phyloP scores from a whole-genome alignment of 2,113 vertebrate species.

The Peucedramus taeniatus region DNA sequence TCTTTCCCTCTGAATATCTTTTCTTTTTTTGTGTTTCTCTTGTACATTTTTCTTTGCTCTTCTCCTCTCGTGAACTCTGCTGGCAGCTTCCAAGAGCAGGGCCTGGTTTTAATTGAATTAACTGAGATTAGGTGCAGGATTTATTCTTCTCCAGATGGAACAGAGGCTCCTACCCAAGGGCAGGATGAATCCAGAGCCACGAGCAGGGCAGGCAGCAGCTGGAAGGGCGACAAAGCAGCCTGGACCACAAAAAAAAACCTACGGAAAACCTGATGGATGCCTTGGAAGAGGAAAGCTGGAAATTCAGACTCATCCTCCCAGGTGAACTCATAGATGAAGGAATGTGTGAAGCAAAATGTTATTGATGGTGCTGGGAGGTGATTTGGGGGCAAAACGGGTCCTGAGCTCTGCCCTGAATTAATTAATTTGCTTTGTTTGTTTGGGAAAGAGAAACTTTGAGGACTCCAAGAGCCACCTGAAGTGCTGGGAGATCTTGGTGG shows the following conservation, averaged over 20 bases:
- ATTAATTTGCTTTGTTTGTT: background rate
- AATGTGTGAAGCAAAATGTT: background rate
- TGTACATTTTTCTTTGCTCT: background rate
- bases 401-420: background rate
- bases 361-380: background rate
- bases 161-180: background rate
- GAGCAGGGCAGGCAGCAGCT: background rate
- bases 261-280: background rate
- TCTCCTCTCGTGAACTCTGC: background rate
- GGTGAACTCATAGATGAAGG: background rate
- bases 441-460: background rate
- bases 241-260: background rate
- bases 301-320: background rate
- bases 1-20: background rate
- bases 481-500: background rate
- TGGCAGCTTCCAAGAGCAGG: slow-evolving; percentile 49
- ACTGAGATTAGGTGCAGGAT: background rate
- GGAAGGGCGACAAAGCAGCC: background rate
- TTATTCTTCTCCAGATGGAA: slow-evolving; percentile 11
- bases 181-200: background rate
- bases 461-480: background rate
- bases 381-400: background rate
- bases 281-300: background rate
- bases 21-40: background rate
- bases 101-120: slow-evolving; percentile 48